These are phyloP conservation scores for Erebia palarica DNA, from an alignment of 2,888 invertebrate species.

Conservation along the genomic window DNA sequence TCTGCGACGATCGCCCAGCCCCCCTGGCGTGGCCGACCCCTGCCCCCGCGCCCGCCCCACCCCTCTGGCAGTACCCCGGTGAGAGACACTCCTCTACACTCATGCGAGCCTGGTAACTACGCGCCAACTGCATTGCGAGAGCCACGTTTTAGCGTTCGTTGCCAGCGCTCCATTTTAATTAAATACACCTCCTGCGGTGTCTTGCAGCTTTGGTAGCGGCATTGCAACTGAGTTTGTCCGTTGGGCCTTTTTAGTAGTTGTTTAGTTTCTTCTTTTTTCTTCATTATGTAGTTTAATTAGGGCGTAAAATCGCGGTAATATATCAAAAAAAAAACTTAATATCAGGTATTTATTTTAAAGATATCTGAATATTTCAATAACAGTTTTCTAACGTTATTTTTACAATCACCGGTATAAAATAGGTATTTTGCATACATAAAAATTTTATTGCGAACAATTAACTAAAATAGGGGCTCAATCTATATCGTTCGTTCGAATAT, in stretches of 20 bases:
- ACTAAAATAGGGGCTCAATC: conserved; percentile 10
- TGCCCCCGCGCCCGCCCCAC: conserved; percentile 84
- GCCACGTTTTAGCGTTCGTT: conserved; percentile 61
- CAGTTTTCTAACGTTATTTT: conserved; percentile 24
- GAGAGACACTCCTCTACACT: conserved; percentile 73
- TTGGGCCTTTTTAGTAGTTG: conserved; percentile 28
- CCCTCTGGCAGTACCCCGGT: conserved; percentile 92
- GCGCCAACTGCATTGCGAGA: conserved; percentile 81
- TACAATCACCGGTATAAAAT: conserved; percentile 5
- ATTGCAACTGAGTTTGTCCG: conserved; percentile 64
- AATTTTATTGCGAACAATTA: conserved; percentile 16
- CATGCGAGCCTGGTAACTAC: conserved; percentile 79
- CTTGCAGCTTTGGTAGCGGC: conserved; percentile 73
- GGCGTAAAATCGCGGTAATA: background rate
- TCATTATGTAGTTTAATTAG: no score
- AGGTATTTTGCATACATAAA: conserved; percentile 24
- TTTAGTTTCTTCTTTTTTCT: conserved; percentile 27
- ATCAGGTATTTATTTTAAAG: background rate
- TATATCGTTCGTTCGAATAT: conserved; percentile 6
- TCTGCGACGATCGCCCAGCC: conserved; percentile 85
- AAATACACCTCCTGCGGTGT: conserved; percentile 59
- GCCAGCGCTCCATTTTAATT: conserved; percentile 50
- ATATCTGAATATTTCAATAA: background rate
- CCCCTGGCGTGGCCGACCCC: conserved; percentile 82
- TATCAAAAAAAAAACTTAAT: background rate